phyloP scores from a whole-genome alignment of 2,113 vertebrate genomes.

The chimpanzee (Pan troglodytes) region NHGRI_mPanTro3-v2.1_pri NC_072421.2:150864001-150864500 shows the following conservation, averaged over 20 bases:
- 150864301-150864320: slow-evolving; percentile 35
- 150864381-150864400: slow-evolving; percentile 60
- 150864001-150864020: background rate
- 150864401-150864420: background rate
- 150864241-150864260: slow-evolving; percentile 1
- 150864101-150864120: fast-evolving
- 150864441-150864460: background rate
- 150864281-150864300: slow-evolving; percentile 37
- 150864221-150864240: background rate
- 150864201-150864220: background rate
- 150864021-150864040: background rate
- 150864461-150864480: slow-evolving; percentile 48
- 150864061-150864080: background rate
- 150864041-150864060: background rate
- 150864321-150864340: slow-evolving; percentile 24
- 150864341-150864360: background rate
- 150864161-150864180: background rate
- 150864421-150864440: slow-evolving; percentile 41
- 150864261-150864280: slow-evolving; percentile 35
- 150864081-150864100: fast-evolving
- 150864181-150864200: background rate
- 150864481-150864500: background rate
- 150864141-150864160: background rate
- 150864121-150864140: background rate
- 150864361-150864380: slow-evolving; percentile 45